Base-by-base conservation (phyloP, 2,888 invertebrate species). In the Drosophila formosana region DNA sequence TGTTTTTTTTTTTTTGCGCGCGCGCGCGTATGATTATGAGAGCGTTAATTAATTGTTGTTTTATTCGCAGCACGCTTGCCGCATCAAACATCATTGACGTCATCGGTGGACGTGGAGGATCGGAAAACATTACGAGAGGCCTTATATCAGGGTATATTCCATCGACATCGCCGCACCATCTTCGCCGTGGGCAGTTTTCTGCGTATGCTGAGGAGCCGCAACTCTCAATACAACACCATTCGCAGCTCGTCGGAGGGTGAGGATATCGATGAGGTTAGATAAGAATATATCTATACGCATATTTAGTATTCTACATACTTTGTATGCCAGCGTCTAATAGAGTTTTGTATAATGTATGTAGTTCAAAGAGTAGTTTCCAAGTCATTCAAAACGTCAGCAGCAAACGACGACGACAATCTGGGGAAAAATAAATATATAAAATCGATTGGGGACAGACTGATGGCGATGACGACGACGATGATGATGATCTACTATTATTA, bases 171-270 rank as follows among this genome's bases (percentile, higher is more conserved):
- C 75, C 93, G 95, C 90, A 96, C 95, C 69, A 96, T 96, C 81
- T 96, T 96, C 90, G 96, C 96, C 6, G 94, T 96, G 61, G 96
- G 96, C 55, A 96, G 96, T 51, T 96, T 96, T 91, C 93, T 96
- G 66, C 94, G 96, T 76, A 96, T 96, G 96, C 92, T 96, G 77
- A 94, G 95, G 83, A 95, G 95, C 90, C 95, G 95, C 91, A 95
- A 95, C 88, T 95, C 95, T 68, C 96, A 96, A 91, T 96, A 96
- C 89, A 96, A 96, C 91, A 95, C 95, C 55, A 96, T 96, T 92
- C 94, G 95, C 55, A 93, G 92, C 81, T 91, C 92, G 62, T 92
- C 92, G 13, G 92, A 93, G 78, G 92, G 91, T 66, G 92, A 93
- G 78, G 93, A 93, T 63, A 89, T 91, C 67, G 92, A 92, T 78